Evolutionary conservation across 2,113 vertebrate species (phyloP), one percentile per base, ranked within the genome.

Genomic region (Catagonus wagneri): DNA sequence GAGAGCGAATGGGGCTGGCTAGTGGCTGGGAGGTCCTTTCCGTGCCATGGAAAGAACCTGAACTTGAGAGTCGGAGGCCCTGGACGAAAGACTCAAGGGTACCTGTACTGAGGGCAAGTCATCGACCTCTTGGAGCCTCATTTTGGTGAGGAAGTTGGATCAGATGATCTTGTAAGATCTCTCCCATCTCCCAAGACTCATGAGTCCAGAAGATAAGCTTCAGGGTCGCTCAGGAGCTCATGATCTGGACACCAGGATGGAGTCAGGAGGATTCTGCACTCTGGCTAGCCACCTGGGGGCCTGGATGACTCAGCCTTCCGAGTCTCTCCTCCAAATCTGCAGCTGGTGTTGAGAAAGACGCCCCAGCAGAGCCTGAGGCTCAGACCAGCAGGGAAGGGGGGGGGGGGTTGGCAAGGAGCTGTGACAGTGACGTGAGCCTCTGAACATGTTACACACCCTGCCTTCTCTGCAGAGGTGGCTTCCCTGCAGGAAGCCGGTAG

Each of bases 101-200:
- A 78, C 1, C 14, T 12, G 25, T 34, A 23, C 4, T 50, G n/a
- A 15, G 58, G 54, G 63, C 7, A 69, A 88, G 66, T 78, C 32
- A 22, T 9, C 20, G 16, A 83, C 29, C 58, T 89, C 50, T 65
- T 17, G 10, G 61, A 94, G 66, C 15, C 19, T 94, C n/a, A 32
- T 89, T 92, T 76, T 65, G 20, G 25, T 15, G 60, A 87, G 36
- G 54, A 90, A 15, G 2, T 50, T 44, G 22, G 3, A 52, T 7
- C 50, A 16, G 11, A 66, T 74, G 27, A 79, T 95, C 58, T 20
- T 13, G 2, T 36, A 89, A 85, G 63, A 58, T 36, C 25, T n/a
- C 69, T 69, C 14, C 65, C 84, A 68, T n/a, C 52, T 96, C 75
- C 96, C 65, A 93, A 79, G 74, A 95, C 34, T 90, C n/a, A 72